Percentiles rank a stretch among this genome's conserved stretches.
These are phyloP conservation scores for Drosophila carrolli DNA, from an alignment of 1,140 invertebrate genomes.

Conservation along the genomic window DNA sequence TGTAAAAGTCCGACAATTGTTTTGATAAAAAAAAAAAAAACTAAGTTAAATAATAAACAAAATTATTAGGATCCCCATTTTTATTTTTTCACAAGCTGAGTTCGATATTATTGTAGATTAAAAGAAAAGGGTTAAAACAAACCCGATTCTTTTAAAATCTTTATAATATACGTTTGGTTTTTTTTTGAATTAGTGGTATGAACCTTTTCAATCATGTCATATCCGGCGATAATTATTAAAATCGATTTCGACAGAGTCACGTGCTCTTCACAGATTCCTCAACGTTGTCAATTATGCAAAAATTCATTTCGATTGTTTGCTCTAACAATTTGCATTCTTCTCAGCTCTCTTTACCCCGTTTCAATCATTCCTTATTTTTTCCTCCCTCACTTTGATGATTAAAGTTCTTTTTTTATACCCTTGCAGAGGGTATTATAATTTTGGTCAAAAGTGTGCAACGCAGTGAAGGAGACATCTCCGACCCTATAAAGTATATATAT, in stretches of 20 bases:
- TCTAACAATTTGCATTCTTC: slow-evolving; percentile 18
- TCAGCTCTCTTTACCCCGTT: not conserved
- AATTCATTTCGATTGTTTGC: slow-evolving; percentile 22
- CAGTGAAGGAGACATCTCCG: too few species aligned
- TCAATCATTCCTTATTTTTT: slow-evolving; percentile 18
- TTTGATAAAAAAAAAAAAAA: too few species aligned
- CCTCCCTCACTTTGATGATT: slow-evolving; percentile 37
- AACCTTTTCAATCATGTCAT: slow-evolving; percentile 2
- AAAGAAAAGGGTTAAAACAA: not conserved
- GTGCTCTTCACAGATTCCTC: slow-evolving; percentile 36
- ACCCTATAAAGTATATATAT: too few species aligned
- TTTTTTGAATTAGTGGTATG: not conserved
- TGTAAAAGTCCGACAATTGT: too few species aligned
- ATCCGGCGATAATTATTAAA: slow-evolving; percentile 35
- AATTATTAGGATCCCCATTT: too few species aligned
- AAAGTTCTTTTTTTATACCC: slow-evolving; percentile 12
- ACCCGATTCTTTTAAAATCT: not conserved
- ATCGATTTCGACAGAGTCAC: slow-evolving; percentile 25
- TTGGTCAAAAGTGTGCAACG: too few species aligned
- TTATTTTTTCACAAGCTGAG: too few species aligned
- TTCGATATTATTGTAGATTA: too few species aligned
- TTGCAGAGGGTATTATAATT: too few species aligned
- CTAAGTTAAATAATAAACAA: too few species aligned
- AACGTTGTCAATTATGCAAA: slow-evolving; percentile 47
- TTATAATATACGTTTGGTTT: too few species aligned